Conservation (phyloP, 2,888 invertebrate genomes). For the Cylindroiulus punctatus region DNA sequence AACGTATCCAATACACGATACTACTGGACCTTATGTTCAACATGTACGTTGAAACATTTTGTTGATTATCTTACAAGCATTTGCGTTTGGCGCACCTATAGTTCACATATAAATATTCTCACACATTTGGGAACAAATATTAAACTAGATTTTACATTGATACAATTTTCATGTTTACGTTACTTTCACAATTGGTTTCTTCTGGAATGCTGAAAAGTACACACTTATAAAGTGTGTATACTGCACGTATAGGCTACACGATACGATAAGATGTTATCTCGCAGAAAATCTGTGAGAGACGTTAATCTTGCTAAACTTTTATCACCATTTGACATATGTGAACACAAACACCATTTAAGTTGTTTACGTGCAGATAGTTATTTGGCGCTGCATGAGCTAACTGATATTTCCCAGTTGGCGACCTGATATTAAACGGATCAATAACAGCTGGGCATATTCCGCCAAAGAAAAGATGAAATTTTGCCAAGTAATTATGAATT, state of each 20-base stretch:
- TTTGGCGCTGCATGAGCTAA: slow-evolving; percentile 23
- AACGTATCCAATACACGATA: too few species aligned
- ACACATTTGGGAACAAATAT: too few species aligned
- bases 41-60: too few species aligned
- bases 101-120: too few species aligned
- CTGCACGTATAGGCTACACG: background rate
- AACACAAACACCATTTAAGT: slow-evolving; percentile 14
- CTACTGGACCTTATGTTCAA: too few species aligned
- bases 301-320: background rate
- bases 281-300: background rate
- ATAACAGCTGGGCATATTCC: slow-evolving; percentile 22
- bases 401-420: slow-evolving; percentile 40
- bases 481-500: slow-evolving; percentile 40
- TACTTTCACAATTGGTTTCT: too few species aligned
- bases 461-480: background rate
- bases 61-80: too few species aligned
- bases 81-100: too few species aligned
- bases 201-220: too few species aligned
- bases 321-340: background rate
- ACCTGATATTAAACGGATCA: slow-evolving; percentile 28
- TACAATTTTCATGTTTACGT: too few species aligned
- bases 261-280: background rate
- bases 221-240: too few species aligned
- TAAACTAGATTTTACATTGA: too few species aligned
- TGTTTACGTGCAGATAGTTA: slow-evolving; percentile 9